Conservation (phyloP, 2,888 invertebrate species). For the Spilarctia lutea region DNA sequence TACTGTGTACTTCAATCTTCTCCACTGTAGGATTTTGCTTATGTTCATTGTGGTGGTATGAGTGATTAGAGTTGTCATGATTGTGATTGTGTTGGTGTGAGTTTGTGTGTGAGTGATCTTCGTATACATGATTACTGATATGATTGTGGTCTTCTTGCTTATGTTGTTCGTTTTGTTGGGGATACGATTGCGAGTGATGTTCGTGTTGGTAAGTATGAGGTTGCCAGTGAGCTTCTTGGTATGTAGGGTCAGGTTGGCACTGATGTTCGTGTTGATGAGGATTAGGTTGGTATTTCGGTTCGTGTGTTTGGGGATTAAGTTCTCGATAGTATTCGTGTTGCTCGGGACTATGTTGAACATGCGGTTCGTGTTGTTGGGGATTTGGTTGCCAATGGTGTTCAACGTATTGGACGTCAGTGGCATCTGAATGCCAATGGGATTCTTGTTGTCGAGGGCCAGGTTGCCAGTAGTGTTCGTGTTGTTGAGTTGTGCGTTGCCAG, state of each 20-base stretch:
- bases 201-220: background rate
- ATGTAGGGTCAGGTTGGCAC: background rate
- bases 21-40: slow-evolving; percentile 62
- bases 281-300: background rate
- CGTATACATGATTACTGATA: slow-evolving; percentile 28
- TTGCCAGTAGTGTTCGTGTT: slow-evolving; percentile 14
- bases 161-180: slow-evolving; percentile 34
- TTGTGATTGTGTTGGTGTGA: slow-evolving; percentile 10
- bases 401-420: slow-evolving; percentile 13
- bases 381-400: background rate
- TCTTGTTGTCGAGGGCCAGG: slow-evolving; percentile 6
- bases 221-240: background rate
- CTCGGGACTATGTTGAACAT: background rate
- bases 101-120: slow-evolving; percentile 26
- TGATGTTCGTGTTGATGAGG: background rate
- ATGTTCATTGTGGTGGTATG: slow-evolving; percentile 5
- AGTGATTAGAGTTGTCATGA: background rate
- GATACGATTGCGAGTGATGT: background rate
- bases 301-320: background rate
- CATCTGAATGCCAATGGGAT: slow-evolving; percentile 11
- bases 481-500: slow-evolving; percentile 38
- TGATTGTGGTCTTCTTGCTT: slow-evolving; percentile 45
- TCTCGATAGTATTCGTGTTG: background rate
- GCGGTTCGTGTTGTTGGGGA: background rate
- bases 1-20: slow-evolving; percentile 52